Evolutionary conservation across 1,140 invertebrate genomes (phyloP).

Genomic region (Drosophila sp.): DNA sequence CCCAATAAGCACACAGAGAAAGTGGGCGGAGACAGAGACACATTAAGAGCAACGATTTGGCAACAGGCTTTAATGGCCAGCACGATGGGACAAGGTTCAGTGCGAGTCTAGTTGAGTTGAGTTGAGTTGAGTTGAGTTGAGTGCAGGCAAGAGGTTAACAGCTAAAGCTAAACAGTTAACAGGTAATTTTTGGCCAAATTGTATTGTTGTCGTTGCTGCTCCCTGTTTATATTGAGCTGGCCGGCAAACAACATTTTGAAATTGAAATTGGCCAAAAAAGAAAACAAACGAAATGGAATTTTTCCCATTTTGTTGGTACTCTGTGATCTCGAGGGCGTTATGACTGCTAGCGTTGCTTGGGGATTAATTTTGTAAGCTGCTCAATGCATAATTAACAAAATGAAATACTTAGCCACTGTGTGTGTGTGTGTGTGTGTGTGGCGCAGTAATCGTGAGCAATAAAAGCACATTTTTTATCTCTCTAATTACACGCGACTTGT

Average conservation of each 20-base stretch:
- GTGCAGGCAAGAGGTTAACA: slow-evolving; percentile 9
- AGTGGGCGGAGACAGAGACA: slow-evolving; percentile 7
- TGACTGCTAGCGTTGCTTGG: slow-evolving; percentile 29
- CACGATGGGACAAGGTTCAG: background rate
- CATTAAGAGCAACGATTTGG: slow-evolving; percentile 25
- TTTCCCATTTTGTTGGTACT: background rate
- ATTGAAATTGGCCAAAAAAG: slow-evolving; percentile 29
- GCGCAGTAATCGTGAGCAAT: too few species aligned
- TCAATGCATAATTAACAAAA: slow-evolving; percentile 73
- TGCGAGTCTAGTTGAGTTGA: background rate
- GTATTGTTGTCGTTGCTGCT: slow-evolving; percentile 12
- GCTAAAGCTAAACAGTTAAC: slow-evolving; percentile 14
- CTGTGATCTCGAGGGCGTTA: slow-evolving; percentile 1
- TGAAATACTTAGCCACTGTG: slow-evolving; percentile 19
- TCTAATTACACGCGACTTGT: too few species aligned
- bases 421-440: too few species aligned
- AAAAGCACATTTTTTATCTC: too few species aligned
- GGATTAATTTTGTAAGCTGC: slow-evolving; percentile 67
- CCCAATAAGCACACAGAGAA: slow-evolving; percentile 3
- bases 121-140: background rate
- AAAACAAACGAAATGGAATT: slow-evolving; percentile 12
- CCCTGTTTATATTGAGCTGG: slow-evolving; percentile 33
- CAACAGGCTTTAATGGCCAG: slow-evolving; percentile 38
- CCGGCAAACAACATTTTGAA: slow-evolving; percentile 23
- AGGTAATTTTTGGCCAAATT: slow-evolving; percentile 3